Base-by-base conservation (phyloP, 2,797 vertebrate species). In the Hippocampus kuda region DNA sequence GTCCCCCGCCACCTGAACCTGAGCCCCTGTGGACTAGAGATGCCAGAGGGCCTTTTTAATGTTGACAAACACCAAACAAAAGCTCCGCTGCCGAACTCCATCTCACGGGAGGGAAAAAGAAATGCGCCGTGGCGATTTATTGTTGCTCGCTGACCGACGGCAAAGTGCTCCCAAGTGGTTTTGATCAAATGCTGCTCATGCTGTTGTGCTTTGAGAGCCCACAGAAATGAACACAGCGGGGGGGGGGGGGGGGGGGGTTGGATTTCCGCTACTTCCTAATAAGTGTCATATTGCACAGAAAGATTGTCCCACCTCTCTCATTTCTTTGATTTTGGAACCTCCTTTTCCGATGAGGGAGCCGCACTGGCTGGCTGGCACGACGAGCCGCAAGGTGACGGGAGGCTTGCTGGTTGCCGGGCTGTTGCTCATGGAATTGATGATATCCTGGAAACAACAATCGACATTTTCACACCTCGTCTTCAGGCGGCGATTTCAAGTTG, bases 341-440 rank as follows among this genome's bases (percentile, higher is more conserved):
- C 94, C 94, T 86, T 97, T 97, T 68, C 94, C 94, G 0, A 97
- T 97, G 79, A 97, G 92, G 12, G 95, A 97, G 75, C 95, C 94
- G 0, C 95, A 97, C 83, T 97, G 95, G 72, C 95, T 97, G 34
- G 95, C 95, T 0, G 95, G 95, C 65, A 97, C 95, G 0, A 98
- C 94, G 38, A 98, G 85, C 70, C 95, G 88, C 82, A 98, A 85
- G 0, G 95, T 98, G 79, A 98, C 95, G 0, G 95, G 95, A 34
- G 95, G 95, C 75, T 96, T 97, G 89, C 95, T 98, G 84, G 94
- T 95, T 53, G 94, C 95, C 27, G 94, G 94, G 79, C 96, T 98
- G 90, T 97, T 98, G 89, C 94, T 98, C 97, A 99, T 99, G 62
- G 96, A 98, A 82, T 94, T 98, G 84, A 94, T 94, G 68, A 98